A percentile compares a stretch with the other conserved stretches of the same genome.
Evolutionary conservation across 2,888 invertebrate species (phyloP).

Genomic region (Suillia variegata): DNA sequence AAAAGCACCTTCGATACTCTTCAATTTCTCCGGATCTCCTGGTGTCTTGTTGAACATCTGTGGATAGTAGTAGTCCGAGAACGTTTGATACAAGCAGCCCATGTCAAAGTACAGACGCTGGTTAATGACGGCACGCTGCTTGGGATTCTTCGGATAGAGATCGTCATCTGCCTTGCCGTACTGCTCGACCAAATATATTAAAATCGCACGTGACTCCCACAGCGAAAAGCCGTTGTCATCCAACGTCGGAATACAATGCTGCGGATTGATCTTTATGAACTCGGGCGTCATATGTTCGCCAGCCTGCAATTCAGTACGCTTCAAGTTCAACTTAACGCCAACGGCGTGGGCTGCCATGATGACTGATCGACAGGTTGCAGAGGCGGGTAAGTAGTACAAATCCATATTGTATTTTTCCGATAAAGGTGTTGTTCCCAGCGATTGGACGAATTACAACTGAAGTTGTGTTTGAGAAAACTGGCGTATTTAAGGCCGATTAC

Average conservation of each 20-base stretch:
- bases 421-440: not conserved
- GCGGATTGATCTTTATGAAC: constrained; percentile 77
- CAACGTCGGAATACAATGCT: constrained; percentile 83
- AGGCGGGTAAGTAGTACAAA: constrained; percentile 70
- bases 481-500: no score
- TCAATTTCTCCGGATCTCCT: constrained; percentile 70
- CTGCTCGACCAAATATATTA: constrained; percentile 78
- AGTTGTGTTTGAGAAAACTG: not conserved
- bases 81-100: constrained; percentile 74
- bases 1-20: constrained; percentile 72
- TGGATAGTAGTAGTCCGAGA: constrained; percentile 73
- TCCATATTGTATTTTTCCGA: constrained; percentile 61
- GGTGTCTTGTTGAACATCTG: constrained; percentile 68
- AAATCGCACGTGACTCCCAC: constrained; percentile 86
- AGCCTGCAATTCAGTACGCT: constrained; percentile 65
- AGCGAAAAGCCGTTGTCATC: constrained; percentile 81
- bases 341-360: constrained; percentile 70
- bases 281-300: constrained; percentile 74
- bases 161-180: constrained; percentile 80
- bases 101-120: constrained; percentile 81
- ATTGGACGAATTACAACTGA: no score
- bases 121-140: constrained; percentile 77
- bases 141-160: constrained; percentile 77
- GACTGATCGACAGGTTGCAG: constrained; percentile 71
- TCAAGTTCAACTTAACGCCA: constrained; percentile 71